Base-by-base conservation (phyloP, 2,113 vertebrate genomes). In the Centropristis striata region DNA sequence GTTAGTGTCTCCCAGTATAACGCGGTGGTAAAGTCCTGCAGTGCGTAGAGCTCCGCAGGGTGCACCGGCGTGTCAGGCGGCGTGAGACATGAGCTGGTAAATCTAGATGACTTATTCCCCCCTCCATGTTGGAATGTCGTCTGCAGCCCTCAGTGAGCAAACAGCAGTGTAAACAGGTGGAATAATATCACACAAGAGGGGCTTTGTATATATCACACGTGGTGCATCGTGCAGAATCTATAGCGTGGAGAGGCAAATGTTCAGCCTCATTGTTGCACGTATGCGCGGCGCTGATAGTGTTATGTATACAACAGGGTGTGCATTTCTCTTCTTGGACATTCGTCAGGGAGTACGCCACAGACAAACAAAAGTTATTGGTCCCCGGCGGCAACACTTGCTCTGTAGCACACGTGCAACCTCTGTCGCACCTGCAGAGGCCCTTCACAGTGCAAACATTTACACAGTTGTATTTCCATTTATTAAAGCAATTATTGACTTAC, bases 61-160 rank as follows among this genome's bases (percentile, higher is more conserved):
- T 10, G 46, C 39, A 55, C 21, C n/a, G 14, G 16, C 47, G 28
- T 59, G 47, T 73, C 23, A 2, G 42, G 58, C 49, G 14, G 60
- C 21, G 42, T 20, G 50, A 78, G 65, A 79, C 75, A 12, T 1
- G 49, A 78, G 70, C 63, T 18, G 32, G 67, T 77, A 81, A 83
- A 81, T 67, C 27, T 21, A 76, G 70, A 68, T 37, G 20, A 70
- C 58, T 75, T 83, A 85, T 84, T 80, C 86, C 71, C 72, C 75
- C 69, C 81, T 75, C 44, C 78, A 86, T 69, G 73, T 77, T 51
- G 90, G 87, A 92, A 91, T 88, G 90, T 74, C 32, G 21, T 80
- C 66, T 44, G 47, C 37, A 32, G 36, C 49, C 57, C 41, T 54
- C 39, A 2, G 75, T 71, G 18, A 63, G 74, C 75, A 39, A 73